Evolutionary conservation across 2,113 vertebrate species (phyloP), one percentile per base, ranked within the genome.

Genomic region (Archocentrus centrarchus): DNA sequence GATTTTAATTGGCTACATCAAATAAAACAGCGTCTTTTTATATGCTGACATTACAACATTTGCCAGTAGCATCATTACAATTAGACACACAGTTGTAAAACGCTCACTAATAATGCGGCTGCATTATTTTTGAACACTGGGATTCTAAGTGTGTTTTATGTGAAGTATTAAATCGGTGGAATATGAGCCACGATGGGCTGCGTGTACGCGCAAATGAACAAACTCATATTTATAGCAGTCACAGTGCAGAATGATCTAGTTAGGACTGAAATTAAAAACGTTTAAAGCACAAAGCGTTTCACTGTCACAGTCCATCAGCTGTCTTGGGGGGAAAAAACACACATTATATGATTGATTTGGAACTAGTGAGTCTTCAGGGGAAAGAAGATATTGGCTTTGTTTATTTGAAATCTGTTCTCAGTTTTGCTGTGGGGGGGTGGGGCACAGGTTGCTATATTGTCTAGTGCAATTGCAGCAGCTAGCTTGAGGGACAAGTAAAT

Each of bases 401-500:
- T 81, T 60, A 30, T 88, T 57, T 77, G 30, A 59, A 58, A 81
- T 63, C 58, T 59, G 50, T 58, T 76, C 58, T 59, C 39, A 61
- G 15, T 77, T 86, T 63, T 55, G 73, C 77, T 81, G 4, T 58
- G 37, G 47, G 32, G 37, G 57, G 32, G 30, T 4, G 30, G 37
- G 8, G 50, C 63, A 39, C 24, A 78, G 64, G 47, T 55, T 88
- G 58, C 77, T 84, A 32, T 84, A 80, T 53, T 77, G 79, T 80
- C 58, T 57, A 58, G 63, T 18, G 59, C 78, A 81, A 89, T 88
- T 79, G 85, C 62, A 83, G 82, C 58, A 8, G 44, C 50, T 35
- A 32, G 88, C 88, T 87, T 79, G 63, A 85, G 81, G 91, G 89
- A 89, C 73, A 39, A 77, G 80, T 88, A 83, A 92, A 92, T 89